phyloP scores from a whole-genome alignment of 2,797 vertebrate genomes.

The Molossus alvarezi region DNA sequence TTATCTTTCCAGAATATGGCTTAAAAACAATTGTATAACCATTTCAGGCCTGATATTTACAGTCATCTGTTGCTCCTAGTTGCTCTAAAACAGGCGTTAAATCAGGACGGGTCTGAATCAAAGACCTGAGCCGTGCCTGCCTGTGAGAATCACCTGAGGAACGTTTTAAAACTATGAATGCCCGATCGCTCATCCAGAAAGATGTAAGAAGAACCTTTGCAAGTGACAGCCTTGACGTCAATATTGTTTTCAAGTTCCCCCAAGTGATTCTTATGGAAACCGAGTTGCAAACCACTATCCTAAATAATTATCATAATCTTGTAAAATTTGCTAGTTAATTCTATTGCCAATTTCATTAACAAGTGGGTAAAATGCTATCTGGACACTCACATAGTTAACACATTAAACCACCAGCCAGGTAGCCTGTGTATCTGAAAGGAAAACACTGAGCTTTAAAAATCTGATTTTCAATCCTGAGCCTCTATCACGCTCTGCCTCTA shows the following conservation, averaged over 20 bases:
- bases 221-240: background rate
- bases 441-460: background rate
- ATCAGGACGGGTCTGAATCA: conserved; percentile 41
- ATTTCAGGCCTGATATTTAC: conserved; percentile 55
- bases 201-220: conserved; percentile 1
- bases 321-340: conserved; percentile 47
- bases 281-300: background rate
- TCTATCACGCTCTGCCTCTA: background rate
- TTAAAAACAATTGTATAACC: conserved; percentile 64
- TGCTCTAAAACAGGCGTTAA: conserved; percentile 11
- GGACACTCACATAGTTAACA: background rate
- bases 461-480: background rate
- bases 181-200: background rate
- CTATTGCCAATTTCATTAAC: background rate
- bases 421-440: background rate
- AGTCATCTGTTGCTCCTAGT: background rate
- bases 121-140: background rate
- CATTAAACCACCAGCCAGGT: background rate
- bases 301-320: conserved; percentile 49
- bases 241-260: background rate
- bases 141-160: conserved; percentile 39
- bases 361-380: background rate
- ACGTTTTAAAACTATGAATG: background rate
- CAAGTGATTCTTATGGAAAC: background rate
- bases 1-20: background rate